Percentiles rank a stretch among this genome's conserved stretches.
phyloP scores from a whole-genome alignment of 2,797 vertebrate species.

The Chaetodon trifasciatus region DNA sequence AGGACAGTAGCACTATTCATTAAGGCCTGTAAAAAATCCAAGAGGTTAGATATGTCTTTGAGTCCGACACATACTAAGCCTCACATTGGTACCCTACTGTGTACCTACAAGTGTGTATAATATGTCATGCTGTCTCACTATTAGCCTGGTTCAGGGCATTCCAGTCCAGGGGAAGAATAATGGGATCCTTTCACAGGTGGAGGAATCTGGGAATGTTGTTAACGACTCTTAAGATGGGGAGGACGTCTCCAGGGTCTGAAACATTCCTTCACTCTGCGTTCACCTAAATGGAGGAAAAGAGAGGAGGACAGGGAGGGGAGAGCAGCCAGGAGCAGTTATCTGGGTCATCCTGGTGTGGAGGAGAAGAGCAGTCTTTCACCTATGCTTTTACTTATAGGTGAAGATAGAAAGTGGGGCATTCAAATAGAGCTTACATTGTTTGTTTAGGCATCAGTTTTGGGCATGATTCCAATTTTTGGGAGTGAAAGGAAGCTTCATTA shows the following conservation, averaged over 20 bases:
- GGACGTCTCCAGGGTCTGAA: conserved; percentile 71
- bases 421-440: conserved; percentile 20
- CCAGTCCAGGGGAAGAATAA: conserved; percentile 72
- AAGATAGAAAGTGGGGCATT: conserved; percentile 33
- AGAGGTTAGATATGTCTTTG: neutral
- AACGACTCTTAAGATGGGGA: conserved; percentile 66
- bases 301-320: conserved; percentile 17
- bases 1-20: neutral
- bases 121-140: conserved; percentile 33
- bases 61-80: neutral
- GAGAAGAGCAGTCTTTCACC: conserved; percentile 39
- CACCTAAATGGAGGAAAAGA: conserved; percentile 24
- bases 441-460: conserved; percentile 18
- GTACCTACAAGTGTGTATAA: conserved; percentile 13
- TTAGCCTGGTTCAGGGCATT: conserved; percentile 43
- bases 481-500: conserved; percentile 46
- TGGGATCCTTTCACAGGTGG: conserved; percentile 80
- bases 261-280: conserved; percentile 69
- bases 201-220: conserved; percentile 77
- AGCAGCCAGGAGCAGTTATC: conserved; percentile 39
- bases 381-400: conserved; percentile 24
- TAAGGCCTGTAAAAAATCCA: neutral
- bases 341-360: conserved; percentile 56
- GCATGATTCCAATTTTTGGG: conserved; percentile 32
- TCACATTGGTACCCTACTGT: conserved; percentile 8